Evolutionary conservation across 2,113 vertebrate species (phyloP), one percentile per base, ranked within the genome.

Genomic region (Reinhardtius hippoglossoides): DNA sequence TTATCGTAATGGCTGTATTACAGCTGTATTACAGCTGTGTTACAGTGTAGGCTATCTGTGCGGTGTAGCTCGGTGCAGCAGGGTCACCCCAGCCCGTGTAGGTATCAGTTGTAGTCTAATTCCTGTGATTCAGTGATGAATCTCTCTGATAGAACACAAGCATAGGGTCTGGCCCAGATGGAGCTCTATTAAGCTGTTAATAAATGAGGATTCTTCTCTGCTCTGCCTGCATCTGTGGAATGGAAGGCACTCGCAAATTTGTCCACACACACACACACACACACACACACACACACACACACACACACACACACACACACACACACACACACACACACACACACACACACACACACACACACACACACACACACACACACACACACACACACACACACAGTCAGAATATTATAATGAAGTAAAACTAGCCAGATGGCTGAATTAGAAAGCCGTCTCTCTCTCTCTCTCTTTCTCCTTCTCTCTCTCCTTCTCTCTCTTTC

Each of bases 171-270:
- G 89, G 94, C 94, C 94, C 95, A 95, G 95, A 95, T 95, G 95
- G 95, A 95, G 95, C 92, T 95, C 94, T 93, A 94, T 96, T 95
- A 96, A 93, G 90, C 95, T 95, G 94, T 96, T 96, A 95, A 96
- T 96, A 96, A 95, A 96, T 94, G 94, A 91, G 91, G 93, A 93
- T 94, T 93, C 93, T 94, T 92, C 90, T 92, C 89, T 90, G 85
- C 90, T 93, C 92, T 94, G 91, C 92, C 94, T 94, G 94, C 95
- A 95, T 96, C 95, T 96, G 95, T 95, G 94, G 93, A 94, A 95
- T 96, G 93, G 95, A 94, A 96, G 93, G 91, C 92, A 94, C 92
- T 92, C 93, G 91, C 94, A 95, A 93, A 95, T 88, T 88, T 91
- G 85, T 87, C 14, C 14, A 16, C 12, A 85, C 80, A 90, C 78